phyloP scores from a whole-genome alignment of 2,888 invertebrate genomes.

The Chrysopilus asiliformis region DNA sequence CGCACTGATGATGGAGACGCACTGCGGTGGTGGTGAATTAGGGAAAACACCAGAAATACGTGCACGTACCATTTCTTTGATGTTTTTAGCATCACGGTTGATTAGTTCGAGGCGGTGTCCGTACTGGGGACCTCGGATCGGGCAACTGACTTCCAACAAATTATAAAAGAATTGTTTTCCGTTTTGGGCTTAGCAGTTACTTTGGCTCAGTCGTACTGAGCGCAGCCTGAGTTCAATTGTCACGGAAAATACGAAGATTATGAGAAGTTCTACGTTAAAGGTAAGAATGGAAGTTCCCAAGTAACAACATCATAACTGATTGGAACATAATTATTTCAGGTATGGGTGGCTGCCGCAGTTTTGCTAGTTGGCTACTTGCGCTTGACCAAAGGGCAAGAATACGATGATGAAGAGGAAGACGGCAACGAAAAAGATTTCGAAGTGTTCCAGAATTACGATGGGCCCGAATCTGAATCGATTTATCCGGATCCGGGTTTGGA shows the following conservation, averaged over 20 bases:
- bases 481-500: constrained; percentile 1
- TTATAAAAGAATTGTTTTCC: not conserved
- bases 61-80: not conserved
- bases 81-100: not conserved
- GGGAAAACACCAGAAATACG: too few relatives aligned
- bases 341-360: not conserved
- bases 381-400: not conserved
- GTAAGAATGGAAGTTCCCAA: too few relatives aligned
- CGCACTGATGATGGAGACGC: too few relatives aligned
- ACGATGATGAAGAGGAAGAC: not conserved
- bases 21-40: too few relatives aligned
- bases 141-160: not conserved
- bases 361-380: not conserved
- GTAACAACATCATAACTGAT: too few relatives aligned
- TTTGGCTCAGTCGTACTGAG: not conserved
- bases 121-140: not conserved
- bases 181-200: not conserved
- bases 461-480: not conserved
- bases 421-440: constrained; percentile 3
- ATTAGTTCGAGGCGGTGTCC: not conserved
- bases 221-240: not conserved
- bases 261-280: too few relatives aligned
- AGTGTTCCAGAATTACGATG: constrained; percentile 1
- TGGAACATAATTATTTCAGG: not conserved
- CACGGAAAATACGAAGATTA: too few relatives aligned